phyloP scores from a whole-genome alignment of 2,113 vertebrate species.

The Syngnathoides biaculeatus region DNA sequence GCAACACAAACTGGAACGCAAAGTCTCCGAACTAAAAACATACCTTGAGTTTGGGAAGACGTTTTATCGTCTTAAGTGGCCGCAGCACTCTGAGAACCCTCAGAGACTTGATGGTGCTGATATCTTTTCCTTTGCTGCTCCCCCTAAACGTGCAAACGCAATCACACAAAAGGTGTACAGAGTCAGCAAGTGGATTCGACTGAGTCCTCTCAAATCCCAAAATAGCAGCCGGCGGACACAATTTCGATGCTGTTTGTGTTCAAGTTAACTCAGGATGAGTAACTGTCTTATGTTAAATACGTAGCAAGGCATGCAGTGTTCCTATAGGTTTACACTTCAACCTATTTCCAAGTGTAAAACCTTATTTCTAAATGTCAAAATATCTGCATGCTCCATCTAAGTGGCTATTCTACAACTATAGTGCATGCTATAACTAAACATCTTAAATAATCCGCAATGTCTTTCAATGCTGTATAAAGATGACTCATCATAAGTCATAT shows the following conservation, averaged over 20 bases:
- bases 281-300: slow-evolving; percentile 60
- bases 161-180: slow-evolving; percentile 18
- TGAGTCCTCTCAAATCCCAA: slow-evolving; percentile 34
- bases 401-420: slow-evolving; percentile 35
- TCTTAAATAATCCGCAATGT: slow-evolving; percentile 39
- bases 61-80: slow-evolving; percentile 95
- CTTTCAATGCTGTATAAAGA: slow-evolving; percentile 62
- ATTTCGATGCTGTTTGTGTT: slow-evolving; percentile 42
- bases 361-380: slow-evolving; percentile 34
- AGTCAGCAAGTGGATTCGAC: slow-evolving; percentile 28
- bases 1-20: neutral
- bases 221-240: slow-evolving; percentile 58
- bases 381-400: slow-evolving; percentile 64
- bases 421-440: slow-evolving; percentile 52
- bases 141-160: slow-evolving; percentile 66
- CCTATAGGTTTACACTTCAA: slow-evolving; percentile 45
- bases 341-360: slow-evolving; percentile 24
- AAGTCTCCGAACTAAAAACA: neutral
- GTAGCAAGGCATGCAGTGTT: slow-evolving; percentile 68
- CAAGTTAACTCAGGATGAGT: slow-evolving; percentile 68
- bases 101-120: slow-evolving; percentile 96
- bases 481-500: slow-evolving; percentile 34
- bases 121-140: slow-evolving; percentile 91
- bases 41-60: slow-evolving; percentile 93
- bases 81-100: slow-evolving; percentile 89